Evolutionary conservation across 2,113 vertebrate species (phyloP).

Genomic region (Ginglymostoma cirratum): DNA sequence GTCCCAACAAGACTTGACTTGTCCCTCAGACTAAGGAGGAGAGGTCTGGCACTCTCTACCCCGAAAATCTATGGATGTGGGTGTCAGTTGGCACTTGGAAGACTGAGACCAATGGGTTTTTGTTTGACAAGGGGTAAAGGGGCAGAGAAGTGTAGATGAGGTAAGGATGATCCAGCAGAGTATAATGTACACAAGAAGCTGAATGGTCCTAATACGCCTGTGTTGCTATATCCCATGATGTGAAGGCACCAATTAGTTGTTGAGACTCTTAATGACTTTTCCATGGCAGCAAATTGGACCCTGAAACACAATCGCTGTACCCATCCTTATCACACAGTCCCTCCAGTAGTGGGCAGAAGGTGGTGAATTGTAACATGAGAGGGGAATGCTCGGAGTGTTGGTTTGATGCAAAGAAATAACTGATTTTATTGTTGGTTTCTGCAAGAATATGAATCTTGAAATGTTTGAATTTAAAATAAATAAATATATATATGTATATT

Average conservation of each 20-base stretch:
- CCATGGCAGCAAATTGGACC: not conserved
- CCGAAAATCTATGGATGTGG: not conserved
- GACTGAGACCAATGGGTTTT: not conserved
- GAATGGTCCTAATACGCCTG: not conserved
- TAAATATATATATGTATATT: conserved; percentile 23
- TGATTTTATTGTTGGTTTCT: not conserved
- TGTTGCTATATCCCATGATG: not conserved
- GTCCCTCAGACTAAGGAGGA: not conserved
- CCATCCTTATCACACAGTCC: not conserved
- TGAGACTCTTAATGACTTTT: not conserved
- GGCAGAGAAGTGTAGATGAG: not conserved
- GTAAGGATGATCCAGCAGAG: not conserved
- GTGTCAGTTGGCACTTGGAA: not conserved
- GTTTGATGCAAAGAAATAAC: not conserved
- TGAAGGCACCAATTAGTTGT: not conserved
- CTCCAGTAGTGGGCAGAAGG: not conserved
- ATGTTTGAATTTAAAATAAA: conserved; percentile 1
- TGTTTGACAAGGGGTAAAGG: not conserved
- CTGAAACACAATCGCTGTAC: not conserved
- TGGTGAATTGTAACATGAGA: not conserved
- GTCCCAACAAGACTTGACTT: not conserved
- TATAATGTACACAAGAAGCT: not conserved
- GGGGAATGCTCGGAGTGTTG: not conserved
- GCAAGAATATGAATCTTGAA: conserved; percentile 1
- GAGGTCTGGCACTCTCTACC: not conserved